phyloP scores from a whole-genome alignment of 2,888 invertebrate species.

The Lepeophtheirus nordmannii region DNA sequence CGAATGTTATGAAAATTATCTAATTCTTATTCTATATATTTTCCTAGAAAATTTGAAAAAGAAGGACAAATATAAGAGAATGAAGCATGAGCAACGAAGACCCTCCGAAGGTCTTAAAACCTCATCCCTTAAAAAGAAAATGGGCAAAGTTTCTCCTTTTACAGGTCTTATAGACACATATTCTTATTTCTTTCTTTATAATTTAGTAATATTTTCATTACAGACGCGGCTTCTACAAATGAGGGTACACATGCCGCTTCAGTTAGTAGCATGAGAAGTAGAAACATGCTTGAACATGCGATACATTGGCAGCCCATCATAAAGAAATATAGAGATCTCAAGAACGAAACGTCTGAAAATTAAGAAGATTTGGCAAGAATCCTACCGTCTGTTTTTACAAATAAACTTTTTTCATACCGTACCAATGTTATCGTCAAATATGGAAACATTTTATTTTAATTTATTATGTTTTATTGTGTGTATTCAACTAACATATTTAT shows the following conservation, averaged over 20 bases:
- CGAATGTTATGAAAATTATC: neutral
- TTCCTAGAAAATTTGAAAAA: slow-evolving; percentile 15
- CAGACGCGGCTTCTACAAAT: slow-evolving; percentile 56
- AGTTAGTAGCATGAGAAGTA: slow-evolving; percentile 59
- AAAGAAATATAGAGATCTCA: slow-evolving; percentile 65
- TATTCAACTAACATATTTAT: too few species aligned
- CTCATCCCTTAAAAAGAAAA: slow-evolving; percentile 6
- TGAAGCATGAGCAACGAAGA: slow-evolving; percentile 13
- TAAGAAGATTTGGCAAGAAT: neutral
- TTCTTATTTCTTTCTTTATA: slow-evolving; percentile 11
- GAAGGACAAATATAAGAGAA: slow-evolving; percentile 20
- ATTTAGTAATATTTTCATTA: slow-evolving; percentile 1
- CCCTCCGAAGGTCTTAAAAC: neutral
- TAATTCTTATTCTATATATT: neutral
- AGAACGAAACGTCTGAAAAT: slow-evolving; percentile 6
- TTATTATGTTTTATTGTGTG: too few species aligned
- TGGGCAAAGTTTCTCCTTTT: slow-evolving; percentile 53
- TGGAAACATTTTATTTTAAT: too few species aligned
- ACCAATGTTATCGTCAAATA: too few species aligned
- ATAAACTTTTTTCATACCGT: too few species aligned
- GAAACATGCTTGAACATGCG: slow-evolving; percentile 65
- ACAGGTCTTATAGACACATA: slow-evolving; percentile 33
- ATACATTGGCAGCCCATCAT: slow-evolving; percentile 82
- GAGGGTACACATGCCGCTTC: slow-evolving; percentile 69
- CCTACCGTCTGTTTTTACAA: slow-evolving; percentile 7